Base-by-base conservation (phyloP, 2,797 vertebrate genomes). In the Amniataba percoides region DNA sequence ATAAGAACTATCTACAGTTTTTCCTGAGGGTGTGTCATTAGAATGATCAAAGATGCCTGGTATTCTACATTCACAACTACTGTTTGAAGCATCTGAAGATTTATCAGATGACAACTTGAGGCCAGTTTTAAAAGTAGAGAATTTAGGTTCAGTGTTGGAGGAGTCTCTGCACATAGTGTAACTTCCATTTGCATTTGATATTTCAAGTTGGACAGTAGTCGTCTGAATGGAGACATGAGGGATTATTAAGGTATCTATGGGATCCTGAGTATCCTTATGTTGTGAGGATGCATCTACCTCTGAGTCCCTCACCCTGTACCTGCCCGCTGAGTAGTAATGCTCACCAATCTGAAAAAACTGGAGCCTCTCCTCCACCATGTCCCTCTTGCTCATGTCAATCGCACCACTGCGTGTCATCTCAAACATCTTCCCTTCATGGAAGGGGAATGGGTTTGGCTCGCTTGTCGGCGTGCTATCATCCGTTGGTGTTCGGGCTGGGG, bases 351-450 rank as follows among this genome's bases (percentile, higher is more conserved):
- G 99, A 96, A 99, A 99, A 99, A 99, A 99, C 95, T 99, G 98
- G 91, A 99, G 99, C 96, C 98, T 99, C 95, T 99, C 98, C 96
- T 99, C 99, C 96, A 99, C 97, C 98, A 99, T 98, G 97, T 99
- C 99, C 96, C 98, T 97, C 97, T 99, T 99, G 98, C 98, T 99
- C 98, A 99, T 99, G 98, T 99, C 99, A 99, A 99, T 99, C 93
- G 99, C 99, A 95, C 99, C 99, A 98, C 99, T 99, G 96, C 99
- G 98, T 93, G 99, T 99, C 99, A 99, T 99, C 98, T 99, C 99
- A 99, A 99, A 99, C 99, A 99, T 99, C 98, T 99, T 99, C 95
- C 99, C 99, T 97, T 99, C 99, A 92, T 99, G 98, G 97, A 99
- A 99, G 95, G 98, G 99, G 95, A 99, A 99, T 92, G 99, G 99